Base-by-base conservation (phyloP, 2,113 vertebrate species). In the Talpa occidentalis region DNA sequence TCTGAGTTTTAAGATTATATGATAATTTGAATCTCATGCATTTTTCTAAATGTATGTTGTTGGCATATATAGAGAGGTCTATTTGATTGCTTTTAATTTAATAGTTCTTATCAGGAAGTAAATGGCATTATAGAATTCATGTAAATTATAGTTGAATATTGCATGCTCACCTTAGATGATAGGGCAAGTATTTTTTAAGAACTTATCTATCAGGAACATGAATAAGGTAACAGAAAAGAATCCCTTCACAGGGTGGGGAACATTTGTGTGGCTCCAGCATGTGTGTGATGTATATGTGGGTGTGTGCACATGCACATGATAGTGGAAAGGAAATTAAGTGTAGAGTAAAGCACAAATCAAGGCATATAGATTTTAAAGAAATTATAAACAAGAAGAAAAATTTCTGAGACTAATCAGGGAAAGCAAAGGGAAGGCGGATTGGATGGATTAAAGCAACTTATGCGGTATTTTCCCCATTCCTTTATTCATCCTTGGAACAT, bases 81-180 rank as follows among this genome's bases (percentile, higher is more conserved):
- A 35, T 59, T 86, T 91, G 32, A 92, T 64, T 47, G 26, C 42
- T 94, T 94, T 56, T 2, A 94, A 93, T 64, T 84, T 78, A 40
- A 37, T 9, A 60, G 3, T 35, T 77, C 21, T 84, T 26, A 72
- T 49, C 44, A 81, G 80, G 44, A 92, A 92, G 35, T 56, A 85
- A 85, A 30, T 21, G 44, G 28, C 24, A 77, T 6, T 30, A 35
- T 4, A 22, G 52, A 42, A 42, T 67, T 59, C 69, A 21, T 60
- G 3, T n/a, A 76, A 84, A 94, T 72, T 76, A 32, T 78, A 82
- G 22, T 72, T 30, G 37, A 93, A 69, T 15, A 30, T 40, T 64
- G 21, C 91, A 59, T 84, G 24, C 30, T 77, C 30, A 67, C 1
- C 21, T 66, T 40, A 10, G 10, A 47, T 22, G 64, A 42, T 82